phyloP scores from a whole-genome alignment of 1,140 invertebrate species.

The Drosophila albomicans region DNA sequence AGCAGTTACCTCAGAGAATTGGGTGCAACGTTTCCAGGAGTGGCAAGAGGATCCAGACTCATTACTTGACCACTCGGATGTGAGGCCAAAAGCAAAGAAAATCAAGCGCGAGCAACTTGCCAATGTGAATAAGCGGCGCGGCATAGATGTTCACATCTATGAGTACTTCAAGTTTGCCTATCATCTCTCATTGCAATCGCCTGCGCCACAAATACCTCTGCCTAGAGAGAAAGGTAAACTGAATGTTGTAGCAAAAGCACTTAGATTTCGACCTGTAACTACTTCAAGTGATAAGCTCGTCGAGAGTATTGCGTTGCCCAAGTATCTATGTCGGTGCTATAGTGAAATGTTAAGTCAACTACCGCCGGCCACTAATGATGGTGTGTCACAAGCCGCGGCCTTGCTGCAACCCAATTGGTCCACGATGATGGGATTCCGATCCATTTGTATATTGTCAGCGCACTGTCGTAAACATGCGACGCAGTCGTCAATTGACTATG shows the following conservation, averaged over 20 bases:
- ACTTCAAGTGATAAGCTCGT: slow-evolving; percentile 2
- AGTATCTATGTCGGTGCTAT: slow-evolving; percentile 34
- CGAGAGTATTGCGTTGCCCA: slow-evolving; percentile 17
- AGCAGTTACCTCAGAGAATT: slow-evolving; percentile 66
- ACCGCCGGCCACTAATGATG: neutral
- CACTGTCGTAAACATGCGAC: slow-evolving; percentile 20
- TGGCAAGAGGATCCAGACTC: slow-evolving; percentile 53
- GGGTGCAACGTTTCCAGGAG: slow-evolving; percentile 66
- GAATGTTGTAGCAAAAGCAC: slow-evolving; percentile 15
- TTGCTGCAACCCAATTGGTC: slow-evolving; percentile 70
- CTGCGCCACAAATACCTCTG: slow-evolving; percentile 8
- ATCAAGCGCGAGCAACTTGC: neutral
- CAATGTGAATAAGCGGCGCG: slow-evolving; percentile 11
- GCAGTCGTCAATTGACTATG: neutral
- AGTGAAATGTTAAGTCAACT: slow-evolving; percentile 41
- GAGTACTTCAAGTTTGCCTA: slow-evolving; percentile 76
- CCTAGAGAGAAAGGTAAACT: slow-evolving; percentile 40
- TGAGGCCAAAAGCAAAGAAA: slow-evolving; percentile 5
- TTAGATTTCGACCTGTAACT: slow-evolving; percentile 27
- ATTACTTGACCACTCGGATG: neutral
- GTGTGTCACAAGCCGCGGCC: neutral
- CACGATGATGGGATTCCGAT: slow-evolving; percentile 74
- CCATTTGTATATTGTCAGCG: slow-evolving; percentile 70
- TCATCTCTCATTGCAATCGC: slow-evolving; percentile 52
- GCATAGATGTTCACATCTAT: slow-evolving; percentile 39